Percentiles rank a stretch among this genome's conserved stretches.
These are phyloP conservation scores for Brenthis hecate DNA, from an alignment of 2,888 invertebrate genomes.

Conservation along the genomic window DNA sequence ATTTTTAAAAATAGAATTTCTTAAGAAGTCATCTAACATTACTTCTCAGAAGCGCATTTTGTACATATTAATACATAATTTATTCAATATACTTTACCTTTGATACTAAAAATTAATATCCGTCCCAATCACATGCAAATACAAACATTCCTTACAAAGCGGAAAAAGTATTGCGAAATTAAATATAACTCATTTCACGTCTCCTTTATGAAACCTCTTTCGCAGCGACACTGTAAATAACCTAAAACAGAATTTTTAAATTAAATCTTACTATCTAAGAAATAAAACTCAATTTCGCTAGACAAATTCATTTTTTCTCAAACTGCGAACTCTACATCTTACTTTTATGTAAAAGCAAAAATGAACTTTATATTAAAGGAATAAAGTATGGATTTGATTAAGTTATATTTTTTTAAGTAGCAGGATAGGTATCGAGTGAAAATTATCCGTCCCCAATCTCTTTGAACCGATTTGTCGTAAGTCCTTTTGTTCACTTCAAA, in stretches of 20 bases:
- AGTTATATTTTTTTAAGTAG: conserved; percentile 53
- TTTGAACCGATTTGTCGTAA: conserved; percentile 70
- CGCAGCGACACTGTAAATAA: conserved; percentile 64
- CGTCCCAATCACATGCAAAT: conserved; percentile 41
- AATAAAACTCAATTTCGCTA: conserved; percentile 11
- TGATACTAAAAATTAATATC: conserved; percentile 39
- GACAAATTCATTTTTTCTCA: neutral
- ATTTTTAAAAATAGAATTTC: neutral
- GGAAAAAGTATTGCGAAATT: conserved; percentile 59
- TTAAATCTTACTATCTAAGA: neutral
- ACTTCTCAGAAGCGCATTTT: conserved; percentile 1
- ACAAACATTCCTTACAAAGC: conserved; percentile 50
- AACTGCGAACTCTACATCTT: conserved; percentile 10
- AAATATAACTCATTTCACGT: conserved; percentile 69
- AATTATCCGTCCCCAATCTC: conserved; percentile 64
- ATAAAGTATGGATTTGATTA: conserved; percentile 6
- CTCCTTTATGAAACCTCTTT: conserved; percentile 65
- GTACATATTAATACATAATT: conserved; percentile 19
- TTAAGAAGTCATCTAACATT: neutral
- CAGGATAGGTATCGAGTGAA: conserved; percentile 68
- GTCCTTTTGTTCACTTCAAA: conserved; percentile 74
- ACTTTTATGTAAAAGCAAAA: conserved; percentile 11
- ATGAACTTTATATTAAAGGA: conserved; percentile 13
- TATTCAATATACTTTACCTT: conserved; percentile 22
- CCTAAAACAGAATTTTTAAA: conserved; percentile 45